Base-by-base conservation (phyloP, 1,140 invertebrate species). In the Acromyrmex heyeri region DNA sequence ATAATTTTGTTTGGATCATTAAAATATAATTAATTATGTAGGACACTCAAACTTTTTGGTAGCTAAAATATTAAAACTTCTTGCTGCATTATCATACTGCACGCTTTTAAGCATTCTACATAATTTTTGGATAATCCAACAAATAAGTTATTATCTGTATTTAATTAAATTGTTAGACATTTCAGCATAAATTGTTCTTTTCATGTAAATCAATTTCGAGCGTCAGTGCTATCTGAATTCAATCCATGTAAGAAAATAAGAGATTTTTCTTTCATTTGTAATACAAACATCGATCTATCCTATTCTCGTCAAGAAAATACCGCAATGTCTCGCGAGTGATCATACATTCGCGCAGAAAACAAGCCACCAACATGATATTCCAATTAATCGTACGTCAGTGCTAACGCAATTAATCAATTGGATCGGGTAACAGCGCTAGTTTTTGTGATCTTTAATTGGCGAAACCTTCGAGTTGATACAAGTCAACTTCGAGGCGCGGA, bases 321-420 rank as follows among this genome's bases (percentile, higher is more conserved):
- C 30, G 30, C n/a, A 14, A 21, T 18, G 76, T 38, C 12, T 38
- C 16, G 34, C 73, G 50, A 57, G 50, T 21, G 57, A 18, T 18
- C 5, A 55, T n/a, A 38, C 14, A 14, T 44, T 21, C 18, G 44
- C 61, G 69, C 30, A 82, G 69, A 27, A 50, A 72, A 62, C 67
- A 48, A 82, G 53, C 67, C 12, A 27, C 44, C 55, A 34, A 44
- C 88, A 62, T 82, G 75, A 75, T 81, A 86, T 65, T 72, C 75
- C 88, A 53, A 88, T 88, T 86, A 86, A 89, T 89, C 75, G 88
- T 38, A 48, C 57, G 55, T 67, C 69, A 83, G 38, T 30, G 67
- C n/a, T 55, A 38, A 27, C 50, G 55, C 55, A 83, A 81, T 89
- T 89, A 89, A 89, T 89, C 88, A 89, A 81, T 24, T 67, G 50